Evolutionary conservation across 1,140 invertebrate species (phyloP).

Genomic region (Oryctes rhinoceros): DNA sequence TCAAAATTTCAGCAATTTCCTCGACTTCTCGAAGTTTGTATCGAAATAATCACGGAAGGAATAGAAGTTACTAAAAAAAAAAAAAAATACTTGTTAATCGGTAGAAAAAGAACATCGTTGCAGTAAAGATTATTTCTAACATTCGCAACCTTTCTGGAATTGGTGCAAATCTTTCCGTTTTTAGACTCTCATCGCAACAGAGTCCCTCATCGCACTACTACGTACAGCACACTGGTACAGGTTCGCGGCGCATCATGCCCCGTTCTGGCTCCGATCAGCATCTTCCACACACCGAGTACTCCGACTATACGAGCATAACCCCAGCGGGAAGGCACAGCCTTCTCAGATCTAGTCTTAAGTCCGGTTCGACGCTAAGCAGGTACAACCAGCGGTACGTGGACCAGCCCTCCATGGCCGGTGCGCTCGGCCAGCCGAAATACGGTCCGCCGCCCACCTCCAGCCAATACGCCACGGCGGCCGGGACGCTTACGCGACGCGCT

Average conservation of each 20-base stretch:
- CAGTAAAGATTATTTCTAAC: too few relatives aligned
- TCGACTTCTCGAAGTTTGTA: too few relatives aligned
- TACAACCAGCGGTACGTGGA: constrained; percentile 67
- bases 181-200: constrained; percentile 61
- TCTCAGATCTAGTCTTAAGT: constrained; percentile 78
- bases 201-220: constrained; percentile 65
- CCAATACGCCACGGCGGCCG: constrained; percentile 58
- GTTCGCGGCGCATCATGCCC: constrained; percentile 71
- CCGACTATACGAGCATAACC: constrained; percentile 70
- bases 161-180: too few relatives aligned
- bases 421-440: constrained; percentile 60
- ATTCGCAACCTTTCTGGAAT: too few relatives aligned
- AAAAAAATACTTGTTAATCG: too few relatives aligned
- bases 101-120: too few relatives aligned
- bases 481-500: constrained; percentile 72
- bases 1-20: too few relatives aligned
- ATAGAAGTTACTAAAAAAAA: too few relatives aligned
- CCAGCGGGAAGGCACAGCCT: constrained; percentile 77
- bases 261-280: constrained; percentile 87
- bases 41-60: too few relatives aligned
- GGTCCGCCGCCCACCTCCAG: constrained; percentile 43
- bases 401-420: constrained; percentile 62
- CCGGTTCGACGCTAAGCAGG: constrained; percentile 64
- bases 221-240: constrained; percentile 62
- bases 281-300: constrained; percentile 81